phyloP scores from a whole-genome alignment of 2,797 vertebrate species.

The Danionella dracula region DNA sequence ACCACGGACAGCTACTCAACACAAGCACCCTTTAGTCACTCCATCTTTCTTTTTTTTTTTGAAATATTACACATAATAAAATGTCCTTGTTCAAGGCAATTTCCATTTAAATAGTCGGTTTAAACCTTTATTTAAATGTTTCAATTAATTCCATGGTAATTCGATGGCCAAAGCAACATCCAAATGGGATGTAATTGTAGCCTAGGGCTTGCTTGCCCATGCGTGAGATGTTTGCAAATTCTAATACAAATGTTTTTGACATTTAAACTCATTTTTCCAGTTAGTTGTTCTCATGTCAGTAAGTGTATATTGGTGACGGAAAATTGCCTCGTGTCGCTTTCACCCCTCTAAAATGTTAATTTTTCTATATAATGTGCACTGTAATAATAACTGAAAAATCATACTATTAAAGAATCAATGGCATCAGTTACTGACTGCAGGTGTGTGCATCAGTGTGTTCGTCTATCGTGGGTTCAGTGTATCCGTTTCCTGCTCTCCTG shows the following conservation, averaged over 20 bases:
- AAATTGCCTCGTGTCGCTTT: neutral
- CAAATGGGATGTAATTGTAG: slow-evolving; percentile 19
- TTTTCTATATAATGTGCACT: neutral
- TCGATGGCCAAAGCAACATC: neutral
- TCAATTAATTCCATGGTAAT: neutral
- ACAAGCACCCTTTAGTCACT: neutral
- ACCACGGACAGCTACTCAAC: slow-evolving; percentile 22
- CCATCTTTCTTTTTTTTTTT: neutral
- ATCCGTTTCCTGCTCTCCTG: slow-evolving; percentile 9
- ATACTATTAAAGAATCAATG: neutral
- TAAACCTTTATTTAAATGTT: slow-evolving; percentile 9
- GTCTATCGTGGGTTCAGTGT: slow-evolving; percentile 7
- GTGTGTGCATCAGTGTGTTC: slow-evolving; percentile 11
- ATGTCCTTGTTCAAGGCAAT: neutral
- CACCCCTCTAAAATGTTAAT: neutral
- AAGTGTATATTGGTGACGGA: neutral
- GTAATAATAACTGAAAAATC: neutral
- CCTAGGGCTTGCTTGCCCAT: slow-evolving; percentile 9
- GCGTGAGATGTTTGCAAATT: slow-evolving; percentile 9
- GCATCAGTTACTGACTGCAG: neutral
- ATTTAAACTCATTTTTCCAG: neutral
- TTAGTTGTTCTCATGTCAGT: neutral
- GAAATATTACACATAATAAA: neutral
- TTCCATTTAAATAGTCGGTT: neutral
- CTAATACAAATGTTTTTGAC: neutral